Evolutionary conservation across 2,797 vertebrate genomes (phyloP).

Genomic region (Acanthurus leucopareius): DNA sequence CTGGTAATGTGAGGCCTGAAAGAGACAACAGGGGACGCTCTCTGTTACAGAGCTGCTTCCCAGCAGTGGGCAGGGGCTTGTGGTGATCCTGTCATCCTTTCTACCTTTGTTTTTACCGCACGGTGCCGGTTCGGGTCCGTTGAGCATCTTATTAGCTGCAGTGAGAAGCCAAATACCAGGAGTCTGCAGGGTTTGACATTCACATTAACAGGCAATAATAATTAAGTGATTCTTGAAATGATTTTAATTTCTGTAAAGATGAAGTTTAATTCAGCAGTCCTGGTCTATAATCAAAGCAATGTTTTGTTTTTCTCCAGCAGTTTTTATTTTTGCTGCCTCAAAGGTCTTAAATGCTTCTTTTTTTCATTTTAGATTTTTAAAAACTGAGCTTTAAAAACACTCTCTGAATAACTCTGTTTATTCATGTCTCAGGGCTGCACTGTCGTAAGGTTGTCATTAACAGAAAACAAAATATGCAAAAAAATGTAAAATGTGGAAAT

Average conservation of each 20-base stretch:
- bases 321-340: not conserved
- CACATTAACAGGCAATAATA: conserved; percentile 50
- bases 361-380: conserved; percentile 18
- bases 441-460: not conserved
- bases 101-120: conserved; percentile 16
- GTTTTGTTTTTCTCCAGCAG: conserved; percentile 4
- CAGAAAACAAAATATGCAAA: not conserved
- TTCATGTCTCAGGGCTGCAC: not conserved
- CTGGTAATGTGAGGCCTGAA: conserved; percentile 3
- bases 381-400: not conserved
- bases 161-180: not conserved
- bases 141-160: conserved; percentile 55
- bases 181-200: conserved; percentile 8
- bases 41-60: conserved; percentile 20
- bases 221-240: conserved; percentile 46
- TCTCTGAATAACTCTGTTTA: not conserved
- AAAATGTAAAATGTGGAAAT: not conserved
- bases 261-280: not conserved
- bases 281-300: conserved; percentile 14
- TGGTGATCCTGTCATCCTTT: not conserved
- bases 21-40: not conserved
- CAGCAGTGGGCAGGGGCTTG: not conserved
- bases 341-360: not conserved
- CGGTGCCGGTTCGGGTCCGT: conserved; percentile 15
- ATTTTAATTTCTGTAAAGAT: conserved; percentile 34